Percentiles rank a stretch among this genome's conserved stretches.
phyloP scores from a whole-genome alignment of 2,888 invertebrate species.

The Deilephila elpenor region DNA sequence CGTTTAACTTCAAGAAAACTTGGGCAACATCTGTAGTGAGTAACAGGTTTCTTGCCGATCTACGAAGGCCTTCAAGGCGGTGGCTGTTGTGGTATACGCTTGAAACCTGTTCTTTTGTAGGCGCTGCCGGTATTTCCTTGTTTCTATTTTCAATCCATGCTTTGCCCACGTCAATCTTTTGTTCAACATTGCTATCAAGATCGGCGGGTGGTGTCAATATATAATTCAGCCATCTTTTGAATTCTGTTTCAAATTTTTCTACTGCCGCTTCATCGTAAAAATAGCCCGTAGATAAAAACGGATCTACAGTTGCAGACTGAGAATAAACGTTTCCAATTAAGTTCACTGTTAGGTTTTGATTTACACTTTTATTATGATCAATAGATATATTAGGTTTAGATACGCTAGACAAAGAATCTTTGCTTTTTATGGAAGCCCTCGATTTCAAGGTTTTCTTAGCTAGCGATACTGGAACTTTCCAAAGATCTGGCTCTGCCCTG shows the following conservation, averaged over 20 bases:
- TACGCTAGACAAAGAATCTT: constrained; percentile 50
- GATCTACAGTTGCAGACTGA: constrained; percentile 85
- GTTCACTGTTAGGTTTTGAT: constrained; percentile 71
- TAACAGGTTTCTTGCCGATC: constrained; percentile 87
- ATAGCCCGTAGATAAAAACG: constrained; percentile 87
- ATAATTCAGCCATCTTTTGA: constrained; percentile 92
- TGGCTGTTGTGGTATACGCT: constrained; percentile 87
- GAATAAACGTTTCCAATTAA: constrained; percentile 75
- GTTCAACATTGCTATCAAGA: constrained; percentile 86
- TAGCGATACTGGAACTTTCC: constrained; percentile 68
- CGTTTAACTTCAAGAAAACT: constrained; percentile 88
- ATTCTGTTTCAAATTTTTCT: constrained; percentile 87
- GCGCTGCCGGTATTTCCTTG: constrained; percentile 87
- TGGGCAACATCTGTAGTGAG: constrained; percentile 85
- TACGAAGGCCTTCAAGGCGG: constrained; percentile 87
- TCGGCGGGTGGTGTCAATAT: constrained; percentile 90
- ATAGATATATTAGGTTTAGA: constrained; percentile 57
- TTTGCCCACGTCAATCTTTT: constrained; percentile 88
- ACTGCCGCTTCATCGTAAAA: constrained; percentile 89
- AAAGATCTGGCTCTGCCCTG: constrained; percentile 67
- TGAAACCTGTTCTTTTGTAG: constrained; percentile 89
- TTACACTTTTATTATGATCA: constrained; percentile 72
- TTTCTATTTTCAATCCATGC: constrained; percentile 90
- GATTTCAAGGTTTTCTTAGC: constrained; percentile 59
- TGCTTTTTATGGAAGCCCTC: constrained; percentile 52